Base-by-base conservation (phyloP, 2,888 invertebrate species). In the Mellilla xanthometata region DNA sequence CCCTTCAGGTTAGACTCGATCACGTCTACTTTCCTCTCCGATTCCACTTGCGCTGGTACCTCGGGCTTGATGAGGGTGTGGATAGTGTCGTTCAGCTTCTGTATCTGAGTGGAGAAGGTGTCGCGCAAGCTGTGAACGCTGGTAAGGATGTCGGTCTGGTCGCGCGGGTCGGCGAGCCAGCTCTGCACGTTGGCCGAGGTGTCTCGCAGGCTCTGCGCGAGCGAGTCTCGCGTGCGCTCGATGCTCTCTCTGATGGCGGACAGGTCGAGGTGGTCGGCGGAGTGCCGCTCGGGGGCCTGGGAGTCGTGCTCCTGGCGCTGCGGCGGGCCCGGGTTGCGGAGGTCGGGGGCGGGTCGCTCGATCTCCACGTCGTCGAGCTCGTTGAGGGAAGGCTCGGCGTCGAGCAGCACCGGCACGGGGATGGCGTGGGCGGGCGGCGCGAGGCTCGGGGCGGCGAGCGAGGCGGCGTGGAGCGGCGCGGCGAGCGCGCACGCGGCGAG, bases 271-370 rank as follows among this genome's bases (percentile, higher is more conserved):
- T 76, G 67, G 7, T 72, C 71, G 5, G 72, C 66, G 3, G 70
- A 59, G 41, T 66, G 74, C 34, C 68, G 70, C 41, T 76, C 80
- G 1, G 85, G 78, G 49, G 79, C 84, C 57, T 88, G 88, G 0
- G 78, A 83, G 45, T 89, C 88, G 50, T 88, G 88, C 35, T 86
- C 75, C 51, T 85, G 86, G 1, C 78, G 76, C 53, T 88, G 86
- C 1, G 87, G 87, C 3, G 64, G 67, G 6, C 87, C 88, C 2
- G 87, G 84, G 50, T 88, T 74, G 2, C 67, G 65, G 26, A 88
- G 54, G 43, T 88, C 86, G 1, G 79, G 64, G 40, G 70, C 61
- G 1, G 73, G 67, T 41, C 84, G 69, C 40, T 73, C 72, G 3
- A 81, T 60, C 24, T 72, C 73, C 8, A 68, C 56, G 10, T 62